These are phyloP conservation scores for Hydrozoanthus tunicans DNA, from an alignment of 64 coral and sea anemone genomes.

Conservation along the genomic window DNA sequence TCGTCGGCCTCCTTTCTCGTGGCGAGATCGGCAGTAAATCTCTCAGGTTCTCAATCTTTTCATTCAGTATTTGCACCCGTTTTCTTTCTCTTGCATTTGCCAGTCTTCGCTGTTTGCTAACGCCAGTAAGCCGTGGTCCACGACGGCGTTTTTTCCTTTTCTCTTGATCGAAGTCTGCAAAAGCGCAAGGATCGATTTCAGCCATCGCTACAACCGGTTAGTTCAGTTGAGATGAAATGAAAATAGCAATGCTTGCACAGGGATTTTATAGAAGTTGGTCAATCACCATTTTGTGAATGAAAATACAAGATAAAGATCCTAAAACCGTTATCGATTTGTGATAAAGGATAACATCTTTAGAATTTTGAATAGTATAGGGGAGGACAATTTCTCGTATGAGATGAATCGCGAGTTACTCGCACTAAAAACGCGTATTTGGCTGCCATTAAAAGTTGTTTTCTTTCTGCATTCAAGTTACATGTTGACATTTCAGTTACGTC, in stretches of 20 bases:
- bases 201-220: conserved; percentile 1
- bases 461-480: neutral
- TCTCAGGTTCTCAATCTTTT: conserved; percentile 63
- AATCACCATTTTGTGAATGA: conserved; percentile 48
- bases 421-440: neutral
- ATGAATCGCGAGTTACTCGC: neutral
- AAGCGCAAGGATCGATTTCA: neutral
- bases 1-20: conserved; percentile 66
- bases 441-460: neutral
- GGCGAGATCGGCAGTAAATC: conserved; percentile 70
- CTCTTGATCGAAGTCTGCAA: conserved; percentile 4
- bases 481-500: neutral
- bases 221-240: neutral
- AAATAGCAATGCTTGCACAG: neutral
- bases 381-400: neutral
- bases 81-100: conserved; percentile 85
- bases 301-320: conserved; percentile 65
- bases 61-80: conserved; percentile 78
- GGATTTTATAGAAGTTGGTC: conserved; percentile 34
- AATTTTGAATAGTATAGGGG: neutral
- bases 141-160: conserved; percentile 52
- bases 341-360: conserved; percentile 33
- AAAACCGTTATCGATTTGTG: conserved; percentile 50
- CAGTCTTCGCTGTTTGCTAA: conserved; percentile 81
- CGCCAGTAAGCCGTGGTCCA: conserved; percentile 63